These are phyloP conservation scores for Danaus melanippus DNA, from an alignment of 1,140 invertebrate genomes.

Conservation along the genomic window DNA sequence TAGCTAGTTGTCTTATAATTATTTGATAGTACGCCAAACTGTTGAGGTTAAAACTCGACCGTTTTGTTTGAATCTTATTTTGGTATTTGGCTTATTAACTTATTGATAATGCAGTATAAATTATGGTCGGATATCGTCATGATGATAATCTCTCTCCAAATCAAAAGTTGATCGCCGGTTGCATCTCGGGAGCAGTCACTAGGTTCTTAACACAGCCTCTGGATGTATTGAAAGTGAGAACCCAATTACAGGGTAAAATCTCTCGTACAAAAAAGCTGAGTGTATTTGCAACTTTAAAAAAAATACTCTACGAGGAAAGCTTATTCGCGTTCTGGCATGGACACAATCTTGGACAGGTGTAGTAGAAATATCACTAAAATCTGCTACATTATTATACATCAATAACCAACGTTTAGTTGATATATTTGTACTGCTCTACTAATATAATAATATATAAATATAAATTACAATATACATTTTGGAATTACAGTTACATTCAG, in stretches of 20 bases:
- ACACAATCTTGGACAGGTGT: slow-evolving; percentile 52
- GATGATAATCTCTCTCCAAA: slow-evolving; percentile 38
- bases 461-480: neutral
- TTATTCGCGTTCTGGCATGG: slow-evolving; percentile 53
- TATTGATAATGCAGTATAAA: neutral
- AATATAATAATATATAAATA: neutral
- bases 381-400: no score
- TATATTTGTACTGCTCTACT: no score
- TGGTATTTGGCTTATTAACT: no score
- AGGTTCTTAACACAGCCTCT: slow-evolving; percentile 54
- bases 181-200: slow-evolving; percentile 39
- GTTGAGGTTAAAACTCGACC: no score
- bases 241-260: slow-evolving; percentile 33
- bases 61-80: no score
- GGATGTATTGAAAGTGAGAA: slow-evolving; percentile 50
- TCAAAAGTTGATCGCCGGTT: slow-evolving; percentile 51
- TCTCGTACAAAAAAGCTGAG: slow-evolving; percentile 11
- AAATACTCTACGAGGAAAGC: slow-evolving; percentile 47
- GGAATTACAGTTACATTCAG: slow-evolving; percentile 43
- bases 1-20: no score
- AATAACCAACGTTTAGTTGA: no score
- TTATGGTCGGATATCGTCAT: slow-evolving; percentile 50
- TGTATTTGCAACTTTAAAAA: slow-evolving; percentile 27
- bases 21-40: no score
- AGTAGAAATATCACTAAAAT: no score